Evolutionary conservation across 2,113 vertebrate genomes (phyloP).

Genomic region (Poeciliopsis retropinna): DNA sequence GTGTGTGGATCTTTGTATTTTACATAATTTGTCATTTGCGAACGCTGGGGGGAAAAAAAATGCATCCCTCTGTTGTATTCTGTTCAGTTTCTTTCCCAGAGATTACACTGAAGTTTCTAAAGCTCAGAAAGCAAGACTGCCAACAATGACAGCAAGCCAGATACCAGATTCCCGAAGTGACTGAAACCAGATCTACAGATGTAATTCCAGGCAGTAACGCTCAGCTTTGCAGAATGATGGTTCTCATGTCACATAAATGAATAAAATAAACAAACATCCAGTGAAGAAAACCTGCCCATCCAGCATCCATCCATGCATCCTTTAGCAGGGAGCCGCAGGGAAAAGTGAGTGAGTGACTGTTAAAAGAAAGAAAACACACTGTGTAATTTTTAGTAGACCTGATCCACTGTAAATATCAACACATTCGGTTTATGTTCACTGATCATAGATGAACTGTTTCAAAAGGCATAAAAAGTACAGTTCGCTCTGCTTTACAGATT

Average conservation of each 20-base stretch:
- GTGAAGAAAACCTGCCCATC: constrained; percentile 9
- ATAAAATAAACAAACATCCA: constrained; percentile 22
- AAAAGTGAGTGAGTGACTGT: constrained; percentile 50
- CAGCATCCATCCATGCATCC: constrained; percentile 14
- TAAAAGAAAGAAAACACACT: constrained; percentile 39
- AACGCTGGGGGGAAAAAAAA: background rate
- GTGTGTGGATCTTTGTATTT: constrained; percentile 19
- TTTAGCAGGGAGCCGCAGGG: constrained; percentile 20
- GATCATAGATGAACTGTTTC: constrained; percentile 49
- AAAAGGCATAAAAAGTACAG: constrained; percentile 39
- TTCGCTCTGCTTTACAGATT: constrained; percentile 60
- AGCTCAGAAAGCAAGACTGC: constrained; percentile 33
- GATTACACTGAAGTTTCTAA: constrained; percentile 50
- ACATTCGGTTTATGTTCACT: constrained; percentile 39
- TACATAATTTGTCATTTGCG: constrained; percentile 23
- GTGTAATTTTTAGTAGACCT: constrained; percentile 54
- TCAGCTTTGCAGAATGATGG: constrained; percentile 14
- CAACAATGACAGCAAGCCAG: constrained; percentile 16
- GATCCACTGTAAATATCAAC: constrained; percentile 53
- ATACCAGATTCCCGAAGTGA: constrained; percentile 21
- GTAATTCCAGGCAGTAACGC: constrained; percentile 23
- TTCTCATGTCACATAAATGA: constrained; percentile 17
- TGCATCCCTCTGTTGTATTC: constrained; percentile 23
- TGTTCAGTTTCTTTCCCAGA: constrained; percentile 16
- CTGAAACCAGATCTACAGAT: constrained; percentile 33